A percentile compares a stretch with the other conserved stretches of the same genome.
Evolutionary conservation across 1,140 invertebrate species (phyloP).

Genomic region (Brachionus rubens): DNA sequence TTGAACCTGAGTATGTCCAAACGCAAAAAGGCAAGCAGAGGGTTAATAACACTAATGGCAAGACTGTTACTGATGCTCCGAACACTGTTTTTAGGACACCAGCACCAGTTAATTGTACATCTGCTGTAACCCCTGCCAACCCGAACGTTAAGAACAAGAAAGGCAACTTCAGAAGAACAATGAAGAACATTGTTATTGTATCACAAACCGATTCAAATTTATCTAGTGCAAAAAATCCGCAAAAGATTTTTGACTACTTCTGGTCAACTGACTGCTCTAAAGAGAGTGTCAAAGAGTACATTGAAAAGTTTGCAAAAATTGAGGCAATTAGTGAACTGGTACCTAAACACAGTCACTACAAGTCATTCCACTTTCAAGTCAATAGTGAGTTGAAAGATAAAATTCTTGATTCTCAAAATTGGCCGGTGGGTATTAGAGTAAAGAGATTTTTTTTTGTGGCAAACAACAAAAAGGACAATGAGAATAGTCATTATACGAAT

Average conservation of each 20-base stretch:
- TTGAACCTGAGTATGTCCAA: neutral
- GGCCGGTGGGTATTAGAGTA: neutral
- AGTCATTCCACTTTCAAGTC: neutral
- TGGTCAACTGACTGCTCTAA: neutral
- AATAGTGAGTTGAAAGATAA: neutral
- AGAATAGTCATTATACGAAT: too few species aligned
- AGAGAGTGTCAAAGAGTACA: neutral
- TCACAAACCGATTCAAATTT: neutral
- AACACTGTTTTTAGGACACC: too few species aligned
- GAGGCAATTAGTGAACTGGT: neutral
- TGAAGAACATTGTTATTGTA: neutral
- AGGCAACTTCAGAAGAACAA: too few species aligned
- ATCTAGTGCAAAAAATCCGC: neutral
- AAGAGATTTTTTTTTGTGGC: neutral
- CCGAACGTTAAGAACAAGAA: too few species aligned
- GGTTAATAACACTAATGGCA: too few species aligned
- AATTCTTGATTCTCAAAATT: neutral
- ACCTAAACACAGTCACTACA: neutral
- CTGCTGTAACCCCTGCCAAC: too few species aligned
- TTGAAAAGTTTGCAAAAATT: neutral
- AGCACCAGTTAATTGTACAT: too few species aligned
- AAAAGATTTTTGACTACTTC: neutral
- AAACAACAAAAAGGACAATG: neutral
- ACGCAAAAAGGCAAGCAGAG: neutral
- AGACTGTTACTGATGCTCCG: too few species aligned